Percentiles rank a stretch among this genome's conserved stretches.
Evolutionary conservation across 2,113 vertebrate genomes (phyloP).

Genomic region (Elephas maximus): DNA sequence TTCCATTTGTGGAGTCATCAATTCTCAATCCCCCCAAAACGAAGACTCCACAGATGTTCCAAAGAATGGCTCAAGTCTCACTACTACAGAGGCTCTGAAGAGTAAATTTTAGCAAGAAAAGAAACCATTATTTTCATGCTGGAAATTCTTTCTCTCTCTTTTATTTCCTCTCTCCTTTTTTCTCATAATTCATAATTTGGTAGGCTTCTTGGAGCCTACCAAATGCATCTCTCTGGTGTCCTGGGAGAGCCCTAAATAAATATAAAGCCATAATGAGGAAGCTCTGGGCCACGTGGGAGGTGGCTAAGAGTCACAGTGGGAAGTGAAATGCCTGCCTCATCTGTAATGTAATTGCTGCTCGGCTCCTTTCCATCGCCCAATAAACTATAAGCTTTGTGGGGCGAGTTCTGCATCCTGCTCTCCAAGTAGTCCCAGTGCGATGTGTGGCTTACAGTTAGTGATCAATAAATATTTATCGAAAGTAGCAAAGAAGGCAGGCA

Average conservation of each 20-base stretch:
- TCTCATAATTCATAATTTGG: not conserved
- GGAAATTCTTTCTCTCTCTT: constrained; percentile 21
- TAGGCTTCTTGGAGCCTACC: not conserved
- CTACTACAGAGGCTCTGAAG: not conserved
- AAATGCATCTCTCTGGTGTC: not conserved
- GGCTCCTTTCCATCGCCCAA: not conserved
- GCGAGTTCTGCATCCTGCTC: not conserved
- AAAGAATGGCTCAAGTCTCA: not conserved
- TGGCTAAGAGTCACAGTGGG: not conserved
- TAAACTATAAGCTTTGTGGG: not conserved
- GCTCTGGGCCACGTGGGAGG: not conserved
- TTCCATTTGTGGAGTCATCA: not conserved
- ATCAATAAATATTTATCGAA: not conserved
- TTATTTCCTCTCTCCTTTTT: not conserved
- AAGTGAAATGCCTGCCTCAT: not conserved
- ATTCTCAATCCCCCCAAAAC: not conserved
- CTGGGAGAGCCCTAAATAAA: not conserved
- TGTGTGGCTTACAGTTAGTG: not conserved
- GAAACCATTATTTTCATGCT: not conserved
- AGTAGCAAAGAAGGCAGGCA: not conserved
- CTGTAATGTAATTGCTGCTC: not conserved
- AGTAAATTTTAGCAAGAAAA: constrained; percentile 14
- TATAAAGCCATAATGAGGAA: not conserved
- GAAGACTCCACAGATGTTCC: not conserved
- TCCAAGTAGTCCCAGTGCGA: not conserved